These are phyloP conservation scores for Eleutherodactylus coqui DNA, from an alignment of 2,797 vertebrate genomes.

Conservation along the genomic window DNA sequence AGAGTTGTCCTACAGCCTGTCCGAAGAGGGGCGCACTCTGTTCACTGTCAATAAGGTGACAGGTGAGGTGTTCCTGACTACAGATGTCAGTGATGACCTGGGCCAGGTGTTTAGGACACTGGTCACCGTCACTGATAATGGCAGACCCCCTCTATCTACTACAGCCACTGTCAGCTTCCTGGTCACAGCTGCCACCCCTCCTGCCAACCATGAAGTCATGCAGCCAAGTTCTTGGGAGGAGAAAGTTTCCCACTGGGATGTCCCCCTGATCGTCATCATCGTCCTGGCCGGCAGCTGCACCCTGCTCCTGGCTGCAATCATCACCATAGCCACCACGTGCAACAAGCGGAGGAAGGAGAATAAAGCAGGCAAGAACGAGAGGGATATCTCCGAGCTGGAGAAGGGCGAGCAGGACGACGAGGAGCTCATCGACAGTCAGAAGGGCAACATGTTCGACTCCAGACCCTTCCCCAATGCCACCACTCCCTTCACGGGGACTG, in stretches of 20 bases:
- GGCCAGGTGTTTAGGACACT: slow-evolving; percentile 83
- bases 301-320: slow-evolving; percentile 89
- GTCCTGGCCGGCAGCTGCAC: slow-evolving; percentile 93
- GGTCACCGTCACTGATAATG: slow-evolving; percentile 85
- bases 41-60: slow-evolving; percentile 87
- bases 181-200: slow-evolving; percentile 80
- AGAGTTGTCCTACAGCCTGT: slow-evolving; percentile 86
- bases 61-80: slow-evolving; percentile 85
- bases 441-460: slow-evolving; percentile 84
- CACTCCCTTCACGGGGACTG: slow-evolving; percentile 77
- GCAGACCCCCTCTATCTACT: slow-evolving; percentile 84
- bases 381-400: slow-evolving; percentile 84
- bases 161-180: slow-evolving; percentile 85
- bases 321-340: slow-evolving; percentile 93
- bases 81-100: slow-evolving; percentile 85
- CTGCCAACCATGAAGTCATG: slow-evolving; percentile 77
- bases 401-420: slow-evolving; percentile 81
- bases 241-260: slow-evolving; percentile 85
- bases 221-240: slow-evolving; percentile 77
- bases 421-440: slow-evolving; percentile 77
- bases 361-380: slow-evolving; percentile 75
- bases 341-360: slow-evolving; percentile 84
- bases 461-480: slow-evolving; percentile 85
- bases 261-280: slow-evolving; percentile 90
- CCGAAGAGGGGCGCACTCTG: slow-evolving; percentile 80